phyloP scores from a whole-genome alignment of 2,113 vertebrate genomes.

The Catagonus wagneri region DNA sequence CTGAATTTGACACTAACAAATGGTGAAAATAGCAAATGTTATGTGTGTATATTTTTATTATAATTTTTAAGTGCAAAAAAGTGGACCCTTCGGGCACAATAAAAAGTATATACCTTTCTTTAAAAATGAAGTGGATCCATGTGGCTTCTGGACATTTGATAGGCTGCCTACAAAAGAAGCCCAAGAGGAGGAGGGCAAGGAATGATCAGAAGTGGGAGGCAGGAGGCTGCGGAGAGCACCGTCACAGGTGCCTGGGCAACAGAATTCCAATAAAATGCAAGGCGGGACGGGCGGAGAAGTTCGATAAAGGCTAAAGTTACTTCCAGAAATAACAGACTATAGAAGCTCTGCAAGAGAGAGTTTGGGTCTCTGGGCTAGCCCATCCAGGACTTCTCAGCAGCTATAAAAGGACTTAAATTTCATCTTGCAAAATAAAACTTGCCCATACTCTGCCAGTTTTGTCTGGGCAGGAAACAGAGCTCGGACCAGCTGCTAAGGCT shows the following conservation, averaged over 20 bases:
- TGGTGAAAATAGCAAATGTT: background rate
- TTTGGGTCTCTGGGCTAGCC: constrained; percentile 37
- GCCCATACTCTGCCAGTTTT: constrained; percentile 57
- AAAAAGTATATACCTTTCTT: background rate
- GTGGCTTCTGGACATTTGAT: background rate
- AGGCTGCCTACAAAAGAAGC: background rate
- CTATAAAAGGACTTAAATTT: constrained; percentile 72
- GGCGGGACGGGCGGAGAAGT: background rate
- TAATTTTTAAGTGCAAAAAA: background rate
- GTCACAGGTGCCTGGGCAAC: background rate
- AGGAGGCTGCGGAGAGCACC: background rate
- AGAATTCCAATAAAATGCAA: constrained; percentile 14
- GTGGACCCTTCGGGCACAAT: background rate
- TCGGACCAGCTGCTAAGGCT: constrained; percentile 60
- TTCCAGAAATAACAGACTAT: constrained; percentile 70
- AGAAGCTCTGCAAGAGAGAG: background rate
- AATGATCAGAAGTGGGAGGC: background rate
- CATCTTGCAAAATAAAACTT: constrained; percentile 75
- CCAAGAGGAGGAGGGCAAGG: background rate
- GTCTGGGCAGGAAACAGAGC: constrained; percentile 75
- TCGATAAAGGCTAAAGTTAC: background rate
- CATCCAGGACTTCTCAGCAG: constrained; percentile 58
- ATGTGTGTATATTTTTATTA: background rate
- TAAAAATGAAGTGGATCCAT: background rate
- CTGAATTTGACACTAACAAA: background rate